Conservation (phyloP, 2,113 vertebrate species). For the Buteo buteo region DNA sequence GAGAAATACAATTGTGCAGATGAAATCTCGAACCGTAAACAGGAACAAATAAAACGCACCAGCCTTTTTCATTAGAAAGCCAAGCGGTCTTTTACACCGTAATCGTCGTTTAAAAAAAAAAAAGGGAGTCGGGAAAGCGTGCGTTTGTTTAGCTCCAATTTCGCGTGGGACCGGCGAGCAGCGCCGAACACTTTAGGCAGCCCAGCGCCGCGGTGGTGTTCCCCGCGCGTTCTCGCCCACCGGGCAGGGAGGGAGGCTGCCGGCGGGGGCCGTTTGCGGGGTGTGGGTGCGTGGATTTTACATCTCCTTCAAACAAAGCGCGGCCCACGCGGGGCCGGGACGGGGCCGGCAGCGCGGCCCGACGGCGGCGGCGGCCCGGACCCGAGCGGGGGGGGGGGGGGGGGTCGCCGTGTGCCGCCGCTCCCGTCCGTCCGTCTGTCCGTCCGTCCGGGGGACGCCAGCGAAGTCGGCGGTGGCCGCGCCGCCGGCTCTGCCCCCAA, state of each 20-base stretch:
- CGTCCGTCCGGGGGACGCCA: too few species aligned
- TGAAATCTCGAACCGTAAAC: slow-evolving; percentile 15
- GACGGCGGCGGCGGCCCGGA: too few species aligned
- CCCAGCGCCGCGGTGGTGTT: not conserved
- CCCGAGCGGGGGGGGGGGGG: too few species aligned
- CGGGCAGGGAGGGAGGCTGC: not conserved
- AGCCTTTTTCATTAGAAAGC: not conserved
- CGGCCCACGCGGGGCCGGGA: not conserved
- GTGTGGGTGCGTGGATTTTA: not conserved
- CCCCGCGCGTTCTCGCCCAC: not conserved
- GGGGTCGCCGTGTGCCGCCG: too few species aligned
- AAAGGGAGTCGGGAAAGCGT: not conserved
- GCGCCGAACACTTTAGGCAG: not conserved
- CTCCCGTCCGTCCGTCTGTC: too few species aligned
- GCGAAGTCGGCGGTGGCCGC: too few species aligned
- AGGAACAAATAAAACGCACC: slow-evolving; percentile 9
- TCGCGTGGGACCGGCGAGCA: not conserved
- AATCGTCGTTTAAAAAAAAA: not conserved
- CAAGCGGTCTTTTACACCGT: not conserved
- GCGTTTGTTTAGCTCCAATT: not conserved
- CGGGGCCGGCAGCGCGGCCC: too few species aligned
- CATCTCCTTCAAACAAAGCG: not conserved
- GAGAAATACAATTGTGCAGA: slow-evolving; percentile 21
- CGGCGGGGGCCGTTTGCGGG: not conserved
- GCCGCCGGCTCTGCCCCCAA: too few species aligned